Conservation (phyloP, 2,888 invertebrate genomes). For the Phymatocera aterrima region DNA sequence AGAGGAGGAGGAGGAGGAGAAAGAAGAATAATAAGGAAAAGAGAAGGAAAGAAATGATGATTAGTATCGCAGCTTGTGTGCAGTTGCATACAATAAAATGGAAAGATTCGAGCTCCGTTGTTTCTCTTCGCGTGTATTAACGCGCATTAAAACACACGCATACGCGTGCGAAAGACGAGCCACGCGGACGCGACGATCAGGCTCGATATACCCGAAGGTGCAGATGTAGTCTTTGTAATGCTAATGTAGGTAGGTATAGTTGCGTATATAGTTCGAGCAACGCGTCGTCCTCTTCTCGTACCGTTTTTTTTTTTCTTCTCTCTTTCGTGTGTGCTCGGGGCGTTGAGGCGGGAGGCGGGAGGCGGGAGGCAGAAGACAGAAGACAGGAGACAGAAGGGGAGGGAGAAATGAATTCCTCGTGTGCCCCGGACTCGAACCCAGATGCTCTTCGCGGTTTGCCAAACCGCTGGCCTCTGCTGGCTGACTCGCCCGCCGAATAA, state of each 20-base stretch:
- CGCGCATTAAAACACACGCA: not conserved
- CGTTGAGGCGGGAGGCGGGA: not conserved
- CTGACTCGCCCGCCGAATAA: not conserved
- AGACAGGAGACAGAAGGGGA: too few species aligned
- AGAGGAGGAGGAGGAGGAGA: too few species aligned
- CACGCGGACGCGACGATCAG: not conserved
- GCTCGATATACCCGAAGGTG: slow-evolving; percentile 52
- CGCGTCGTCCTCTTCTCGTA: not conserved
- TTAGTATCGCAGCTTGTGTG: too few species aligned
- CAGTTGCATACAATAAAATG: not conserved
- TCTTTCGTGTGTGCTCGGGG: not conserved
- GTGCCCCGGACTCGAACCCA: slow-evolving; percentile 28
- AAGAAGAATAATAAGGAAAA: too few species aligned
- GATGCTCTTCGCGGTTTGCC: slow-evolving; percentile 52
- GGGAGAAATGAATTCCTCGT: slow-evolving; percentile 22
- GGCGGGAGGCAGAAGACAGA: too few species aligned
- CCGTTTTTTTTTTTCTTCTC: not conserved
- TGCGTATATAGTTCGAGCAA: slow-evolving; percentile 28
- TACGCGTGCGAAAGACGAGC: not conserved
- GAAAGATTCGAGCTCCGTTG: not conserved
- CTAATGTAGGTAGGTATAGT: slow-evolving; percentile 54
- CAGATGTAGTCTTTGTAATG: slow-evolving; percentile 65
- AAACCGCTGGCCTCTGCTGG: slow-evolving; percentile 40
- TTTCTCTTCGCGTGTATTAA: not conserved
- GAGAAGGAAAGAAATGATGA: too few species aligned